Evolutionary conservation across 30 jellyfish, hydroid and myxozoan genomes (phyloP).

Genomic region (Aurelia sp.): DNA sequence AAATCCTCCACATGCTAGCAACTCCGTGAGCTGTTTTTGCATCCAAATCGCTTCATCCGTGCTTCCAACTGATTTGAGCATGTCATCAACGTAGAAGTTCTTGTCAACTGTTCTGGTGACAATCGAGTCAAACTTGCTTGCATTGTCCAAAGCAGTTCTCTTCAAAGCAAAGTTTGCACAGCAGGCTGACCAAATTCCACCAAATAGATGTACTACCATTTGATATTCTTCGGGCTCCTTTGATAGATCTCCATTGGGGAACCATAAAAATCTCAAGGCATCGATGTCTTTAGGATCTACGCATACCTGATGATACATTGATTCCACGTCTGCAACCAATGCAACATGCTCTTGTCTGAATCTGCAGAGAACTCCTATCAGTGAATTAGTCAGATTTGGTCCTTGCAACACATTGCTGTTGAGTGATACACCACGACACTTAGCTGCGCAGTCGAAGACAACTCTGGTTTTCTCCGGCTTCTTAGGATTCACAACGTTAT

Average conservation of each 20-base stretch:
- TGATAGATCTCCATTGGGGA: slow-evolving; percentile 66
- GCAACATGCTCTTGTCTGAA: slow-evolving; percentile 81
- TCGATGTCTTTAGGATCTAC: slow-evolving; percentile 40
- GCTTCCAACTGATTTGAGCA: slow-evolving; percentile 24
- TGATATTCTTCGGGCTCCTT: slow-evolving; percentile 43
- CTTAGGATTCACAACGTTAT: slow-evolving; percentile 5
- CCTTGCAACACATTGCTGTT: slow-evolving; percentile 6
- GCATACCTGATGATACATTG: slow-evolving; percentile 75
- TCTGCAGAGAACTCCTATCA: slow-evolving; percentile 13
- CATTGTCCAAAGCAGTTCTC: slow-evolving; percentile 61
- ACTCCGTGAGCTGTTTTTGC: slow-evolving; percentile 25
- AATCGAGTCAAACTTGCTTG: neutral
- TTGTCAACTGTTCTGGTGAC: slow-evolving; percentile 14
- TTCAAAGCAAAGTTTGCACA: slow-evolving; percentile 68
- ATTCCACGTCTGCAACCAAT: slow-evolving; percentile 66
- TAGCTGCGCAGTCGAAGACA: neutral
- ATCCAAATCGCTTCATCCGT: slow-evolving; percentile 21
- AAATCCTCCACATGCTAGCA: slow-evolving; percentile 57
- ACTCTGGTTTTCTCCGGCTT: slow-evolving; percentile 10
- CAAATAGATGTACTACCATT: slow-evolving; percentile 71
- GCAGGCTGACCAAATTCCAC: slow-evolving; percentile 68
- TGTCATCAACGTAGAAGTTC: slow-evolving; percentile 61
- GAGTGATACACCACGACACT: slow-evolving; percentile 16
- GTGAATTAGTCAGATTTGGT: slow-evolving; percentile 3
- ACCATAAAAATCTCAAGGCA: slow-evolving; percentile 70